Evolutionary conservation across 2,888 invertebrate species (phyloP), one percentile per base, ranked within the genome.

Genomic region (Nemotelus pantherinus): DNA sequence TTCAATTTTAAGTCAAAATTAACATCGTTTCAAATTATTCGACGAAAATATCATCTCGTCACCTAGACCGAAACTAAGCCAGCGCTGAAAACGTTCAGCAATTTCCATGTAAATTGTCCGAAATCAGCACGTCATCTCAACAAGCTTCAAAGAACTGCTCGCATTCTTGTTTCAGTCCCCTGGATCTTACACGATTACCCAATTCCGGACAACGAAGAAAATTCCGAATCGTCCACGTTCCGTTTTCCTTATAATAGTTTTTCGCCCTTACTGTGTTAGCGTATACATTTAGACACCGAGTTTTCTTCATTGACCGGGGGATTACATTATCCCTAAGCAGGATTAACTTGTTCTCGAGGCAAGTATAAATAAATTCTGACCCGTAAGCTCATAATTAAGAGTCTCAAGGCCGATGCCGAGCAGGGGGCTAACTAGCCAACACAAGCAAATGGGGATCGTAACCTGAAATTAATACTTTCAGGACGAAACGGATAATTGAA

Each of bases 321-420:
- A 72, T 72, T 72, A 72, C 72, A 60, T 72, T 72, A 72, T 45
- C 72, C 72, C 72, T 47, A 60, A 57, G 72, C 58, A 58, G 72
- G 72, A 72, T 72, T 72, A 72, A 72, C 72, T 72, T 72, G 72
- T 72, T 72, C 72, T 72, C 58, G 47, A 58, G 72, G 60, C 58
- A 72, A 58, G 48, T 45, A 72, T 72, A 72, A 72, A 72, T 72
- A 72, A 72, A 72, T 72, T 72, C 72, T 72, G 58, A 58, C 72
- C 72, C 58, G 41, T 57, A 72, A 60, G 72, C 60, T 60, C 60
- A 60, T 72, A 72, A 72, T 72, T 72, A 72, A 72, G 72, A 72
- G 72, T 60, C 48, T 72, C 72, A 44, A 72, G 72, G 72, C 72
- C 60, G 47, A 4, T 57, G 10, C 9, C 58, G 47, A 67, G 47